Percentiles rank a stretch among this genome's conserved stretches.
Conservation (phyloP, 2,797 vertebrate species). For the Myotis pilosus region DNA sequence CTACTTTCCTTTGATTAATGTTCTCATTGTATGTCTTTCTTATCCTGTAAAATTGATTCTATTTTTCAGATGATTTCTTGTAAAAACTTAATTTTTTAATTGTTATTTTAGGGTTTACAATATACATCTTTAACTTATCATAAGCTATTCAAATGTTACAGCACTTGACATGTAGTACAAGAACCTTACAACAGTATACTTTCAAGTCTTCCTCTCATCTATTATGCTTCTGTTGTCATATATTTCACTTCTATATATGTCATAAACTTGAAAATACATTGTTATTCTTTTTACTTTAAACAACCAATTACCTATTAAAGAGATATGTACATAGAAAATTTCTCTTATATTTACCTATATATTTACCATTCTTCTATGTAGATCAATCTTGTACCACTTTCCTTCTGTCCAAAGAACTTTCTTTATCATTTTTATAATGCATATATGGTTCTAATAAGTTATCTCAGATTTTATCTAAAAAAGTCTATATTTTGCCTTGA, state of each 20-base stretch:
- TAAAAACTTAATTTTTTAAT: not conserved
- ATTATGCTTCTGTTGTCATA: not conserved
- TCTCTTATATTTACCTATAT: not conserved
- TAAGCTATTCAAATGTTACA: not conserved
- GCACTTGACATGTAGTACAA: not conserved
- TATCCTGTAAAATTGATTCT: not conserved
- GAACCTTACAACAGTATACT: not conserved
- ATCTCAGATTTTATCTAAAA: not conserved
- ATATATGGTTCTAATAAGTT: not conserved
- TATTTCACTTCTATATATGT: not conserved
- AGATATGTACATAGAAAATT: not conserved
- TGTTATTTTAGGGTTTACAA: not conserved
- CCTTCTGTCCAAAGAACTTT: not conserved
- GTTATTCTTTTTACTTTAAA: constrained; percentile 14
- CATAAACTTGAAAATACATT: not conserved
- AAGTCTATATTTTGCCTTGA: not conserved
- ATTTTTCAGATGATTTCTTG: not conserved
- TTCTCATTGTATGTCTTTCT: not conserved
- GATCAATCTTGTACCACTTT: not conserved
- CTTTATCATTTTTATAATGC: not conserved
- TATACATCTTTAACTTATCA: constrained; percentile 3
- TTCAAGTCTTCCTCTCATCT: not conserved
- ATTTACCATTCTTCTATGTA: not conserved
- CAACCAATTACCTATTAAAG: not conserved
- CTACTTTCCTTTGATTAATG: not conserved